Conservation (phyloP, 2,888 invertebrate species). For the Diadromus collaris region DNA sequence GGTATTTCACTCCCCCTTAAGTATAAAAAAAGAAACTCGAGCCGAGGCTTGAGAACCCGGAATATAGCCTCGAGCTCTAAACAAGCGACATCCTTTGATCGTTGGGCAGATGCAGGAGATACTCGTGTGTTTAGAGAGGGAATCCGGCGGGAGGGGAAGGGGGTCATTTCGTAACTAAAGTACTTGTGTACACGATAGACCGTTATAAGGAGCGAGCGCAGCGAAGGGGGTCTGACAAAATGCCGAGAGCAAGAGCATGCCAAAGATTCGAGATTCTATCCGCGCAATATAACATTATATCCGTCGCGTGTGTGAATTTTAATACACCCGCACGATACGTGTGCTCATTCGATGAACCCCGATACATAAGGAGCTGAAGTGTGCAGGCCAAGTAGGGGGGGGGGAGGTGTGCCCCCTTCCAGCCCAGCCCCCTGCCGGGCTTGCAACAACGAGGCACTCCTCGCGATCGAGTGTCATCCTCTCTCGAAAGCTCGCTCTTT, state of each 20-base stretch:
- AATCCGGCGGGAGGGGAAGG: not conserved
- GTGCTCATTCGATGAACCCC: not conserved
- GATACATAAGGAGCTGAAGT: not conserved
- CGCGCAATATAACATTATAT: slow-evolving; percentile 1
- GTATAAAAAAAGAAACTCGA: too few species aligned
- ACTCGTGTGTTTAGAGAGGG: slow-evolving; percentile 16
- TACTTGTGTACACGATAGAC: not conserved
- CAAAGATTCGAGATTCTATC: slow-evolving; percentile 30
- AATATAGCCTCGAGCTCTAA: not conserved
- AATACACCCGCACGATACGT: not conserved
- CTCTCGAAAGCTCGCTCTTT: slow-evolving; percentile 69
- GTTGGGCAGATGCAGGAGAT: slow-evolving; percentile 27
- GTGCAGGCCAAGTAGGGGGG: too few species aligned
- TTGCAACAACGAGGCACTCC: slow-evolving; percentile 73
- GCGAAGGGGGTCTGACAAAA: slow-evolving; percentile 30
- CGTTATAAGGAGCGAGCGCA: slow-evolving; percentile 11
- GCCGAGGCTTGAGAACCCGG: too few species aligned
- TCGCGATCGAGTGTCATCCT: slow-evolving; percentile 71
- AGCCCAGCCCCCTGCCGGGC: slow-evolving; percentile 47
- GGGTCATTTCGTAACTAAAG: slow-evolving; percentile 10
- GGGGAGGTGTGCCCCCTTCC: slow-evolving; percentile 27
- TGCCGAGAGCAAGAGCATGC: slow-evolving; percentile 35
- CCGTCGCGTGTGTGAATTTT: not conserved
- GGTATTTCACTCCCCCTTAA: too few species aligned
- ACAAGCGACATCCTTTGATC: slow-evolving; percentile 18